These are phyloP conservation scores for Trichechus manatus DNA, from an alignment of 2,113 vertebrate genomes.

Conservation along the genomic window DNA sequence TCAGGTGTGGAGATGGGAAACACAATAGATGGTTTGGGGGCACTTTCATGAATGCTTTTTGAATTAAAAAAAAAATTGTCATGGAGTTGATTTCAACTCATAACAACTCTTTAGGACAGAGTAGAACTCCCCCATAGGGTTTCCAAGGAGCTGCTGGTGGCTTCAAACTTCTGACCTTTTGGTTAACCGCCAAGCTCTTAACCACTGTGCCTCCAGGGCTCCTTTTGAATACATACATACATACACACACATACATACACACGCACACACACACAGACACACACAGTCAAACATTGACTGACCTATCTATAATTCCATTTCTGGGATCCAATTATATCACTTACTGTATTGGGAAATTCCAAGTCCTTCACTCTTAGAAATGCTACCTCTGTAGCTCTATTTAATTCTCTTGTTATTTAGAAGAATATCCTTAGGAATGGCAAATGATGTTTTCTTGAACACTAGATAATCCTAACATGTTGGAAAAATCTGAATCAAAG, in stretches of 20 bases:
- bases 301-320: background rate
- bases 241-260: background rate
- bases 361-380: background rate
- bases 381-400: background rate
- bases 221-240: no score
- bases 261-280: background rate
- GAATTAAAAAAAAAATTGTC: background rate
- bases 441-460: background rate
- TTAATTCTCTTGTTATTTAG: background rate
- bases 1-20: background rate
- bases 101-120: no score
- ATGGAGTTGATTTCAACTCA: no score
- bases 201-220: no score
- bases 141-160: no score
- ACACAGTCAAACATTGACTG: background rate
- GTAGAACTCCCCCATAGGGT: no score
- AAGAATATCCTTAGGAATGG: background rate
- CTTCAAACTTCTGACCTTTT: no score
- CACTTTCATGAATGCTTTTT: background rate
- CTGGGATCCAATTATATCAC: background rate
- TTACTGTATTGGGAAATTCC: background rate
- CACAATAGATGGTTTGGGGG: background rate
- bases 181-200: no score
- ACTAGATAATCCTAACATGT: background rate
- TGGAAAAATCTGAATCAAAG: constrained; percentile 35